phyloP scores from a whole-genome alignment of 2,113 vertebrate genomes.

The Eulacestoma nigropectus region DNA sequence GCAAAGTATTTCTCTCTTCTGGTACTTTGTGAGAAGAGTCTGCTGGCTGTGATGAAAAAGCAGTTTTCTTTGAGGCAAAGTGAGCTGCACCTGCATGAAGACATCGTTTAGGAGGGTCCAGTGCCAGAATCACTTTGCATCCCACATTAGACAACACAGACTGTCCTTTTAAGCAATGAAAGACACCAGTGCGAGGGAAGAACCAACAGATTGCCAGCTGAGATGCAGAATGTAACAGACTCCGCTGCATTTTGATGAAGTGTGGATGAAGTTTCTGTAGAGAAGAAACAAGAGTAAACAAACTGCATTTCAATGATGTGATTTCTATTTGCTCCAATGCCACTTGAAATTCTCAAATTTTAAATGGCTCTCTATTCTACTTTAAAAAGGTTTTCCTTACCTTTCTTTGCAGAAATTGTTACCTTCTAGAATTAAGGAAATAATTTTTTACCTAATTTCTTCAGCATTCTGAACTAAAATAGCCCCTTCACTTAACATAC shows the following conservation, averaged over 20 bases:
- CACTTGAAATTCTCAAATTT: not conserved
- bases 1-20: not conserved
- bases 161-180: constrained; percentile 51
- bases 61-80: constrained; percentile 39
- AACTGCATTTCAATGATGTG: not conserved
- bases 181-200: constrained; percentile 17
- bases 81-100: constrained; percentile 58
- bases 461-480: not conserved
- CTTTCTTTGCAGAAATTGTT: not conserved
- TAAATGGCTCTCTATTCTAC: not conserved
- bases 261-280: constrained; percentile 23
- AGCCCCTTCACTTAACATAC: not conserved
- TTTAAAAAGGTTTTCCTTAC: not conserved
- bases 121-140: constrained; percentile 53
- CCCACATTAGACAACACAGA: constrained; percentile 10
- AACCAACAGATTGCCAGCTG: constrained; percentile 53
- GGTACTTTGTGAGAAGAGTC: not conserved
- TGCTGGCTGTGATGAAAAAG: constrained; percentile 1
- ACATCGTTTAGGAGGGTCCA: constrained; percentile 51
- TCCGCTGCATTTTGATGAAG: constrained; percentile 74
- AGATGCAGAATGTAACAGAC: constrained; percentile 61
- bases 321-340: not conserved
- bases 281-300: constrained; percentile 5
- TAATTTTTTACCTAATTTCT: not conserved
- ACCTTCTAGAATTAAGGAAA: not conserved